Conservation (phyloP, 1,140 invertebrate species). For the Drosophila willistoni region DNA sequence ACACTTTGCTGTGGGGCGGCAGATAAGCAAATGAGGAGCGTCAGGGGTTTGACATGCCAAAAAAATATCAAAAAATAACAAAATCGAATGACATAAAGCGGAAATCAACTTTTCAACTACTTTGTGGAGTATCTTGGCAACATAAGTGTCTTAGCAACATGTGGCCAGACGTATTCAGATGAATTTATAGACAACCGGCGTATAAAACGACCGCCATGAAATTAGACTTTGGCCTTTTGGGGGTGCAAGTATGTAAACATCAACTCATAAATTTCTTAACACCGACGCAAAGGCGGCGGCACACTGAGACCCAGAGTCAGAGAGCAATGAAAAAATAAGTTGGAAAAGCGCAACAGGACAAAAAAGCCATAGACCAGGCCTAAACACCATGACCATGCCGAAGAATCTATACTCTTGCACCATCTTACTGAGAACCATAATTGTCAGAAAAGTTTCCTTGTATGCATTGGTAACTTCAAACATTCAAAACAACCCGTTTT, state of each 20-base stretch:
- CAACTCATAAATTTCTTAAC: constrained; percentile 60
- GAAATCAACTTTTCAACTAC: constrained; percentile 50
- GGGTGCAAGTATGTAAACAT: constrained; percentile 40
- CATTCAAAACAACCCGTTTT: neutral
- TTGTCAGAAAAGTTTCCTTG: neutral
- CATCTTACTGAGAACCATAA: neutral
- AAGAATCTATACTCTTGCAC: neutral
- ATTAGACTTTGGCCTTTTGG: constrained; percentile 55
- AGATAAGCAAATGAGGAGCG: constrained; percentile 55
- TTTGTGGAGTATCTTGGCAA: constrained; percentile 45
- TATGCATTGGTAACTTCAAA: neutral
- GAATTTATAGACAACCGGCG: constrained; percentile 38
- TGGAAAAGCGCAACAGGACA: constrained; percentile 59
- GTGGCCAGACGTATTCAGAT: constrained; percentile 31
- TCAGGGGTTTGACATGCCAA: neutral
- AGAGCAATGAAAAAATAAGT: constrained; percentile 29
- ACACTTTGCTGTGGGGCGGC: constrained; percentile 32
- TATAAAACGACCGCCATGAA: constrained; percentile 48
- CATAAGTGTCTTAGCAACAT: constrained; percentile 38
- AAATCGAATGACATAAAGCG: constrained; percentile 55
- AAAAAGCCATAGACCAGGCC: constrained; percentile 27
- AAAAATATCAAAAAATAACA: constrained; percentile 39
- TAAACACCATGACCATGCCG: neutral
- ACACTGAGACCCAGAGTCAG: neutral
- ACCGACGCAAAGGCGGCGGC: constrained; percentile 40